Base-by-base conservation (phyloP, 2,797 vertebrate species). In the Peromyscus eremicus region DNA sequence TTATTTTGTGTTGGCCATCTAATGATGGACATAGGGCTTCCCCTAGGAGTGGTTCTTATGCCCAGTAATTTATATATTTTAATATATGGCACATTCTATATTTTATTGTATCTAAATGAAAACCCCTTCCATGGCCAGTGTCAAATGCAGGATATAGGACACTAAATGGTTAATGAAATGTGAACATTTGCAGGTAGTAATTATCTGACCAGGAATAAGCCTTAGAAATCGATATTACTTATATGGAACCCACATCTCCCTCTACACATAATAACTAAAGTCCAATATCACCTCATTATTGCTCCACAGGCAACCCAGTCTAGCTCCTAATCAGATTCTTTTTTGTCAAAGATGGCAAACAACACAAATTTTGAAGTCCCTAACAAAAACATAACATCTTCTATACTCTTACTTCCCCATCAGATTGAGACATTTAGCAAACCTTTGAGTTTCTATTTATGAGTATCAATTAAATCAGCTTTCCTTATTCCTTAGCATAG, bases 401-500 rank as follows among this genome's bases (percentile, higher is more conserved):
- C 37, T 37, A 17, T 68, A 19, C 1, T 83, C n/a, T 66, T 76
- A 71, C 62, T 16, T 14, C 5, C 1, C 6, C 9, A 82, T 77
- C 27, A 77, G 3, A 46, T 64, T 80, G 55, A 94, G 40, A 32
- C 2, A 88, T 68, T 82, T 83, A 60, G 34, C 46, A 94, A 64
- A 37, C 68, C 27, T 68, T 82, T 49, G 21, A 70, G 94, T 49
- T 91, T 90, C 57, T 84, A 76, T 60, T 85, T 92, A 49, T 66
- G 7, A 55, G 40, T 68, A 75, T 68, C 19, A 64, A 7, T 79
- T 70, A 71, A 75, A 52, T 76, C 21, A 79, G 17, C 7, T 3
- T 93, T 9, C 29, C 34, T 43, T 89, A 57, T 76, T 88, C 16
- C 27, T 21, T 90, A 86, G 49, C 9, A 32, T 46, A 87, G 19